phyloP scores from a whole-genome alignment of 2,888 invertebrate genomes.

The Cylloceria caligata region DNA sequence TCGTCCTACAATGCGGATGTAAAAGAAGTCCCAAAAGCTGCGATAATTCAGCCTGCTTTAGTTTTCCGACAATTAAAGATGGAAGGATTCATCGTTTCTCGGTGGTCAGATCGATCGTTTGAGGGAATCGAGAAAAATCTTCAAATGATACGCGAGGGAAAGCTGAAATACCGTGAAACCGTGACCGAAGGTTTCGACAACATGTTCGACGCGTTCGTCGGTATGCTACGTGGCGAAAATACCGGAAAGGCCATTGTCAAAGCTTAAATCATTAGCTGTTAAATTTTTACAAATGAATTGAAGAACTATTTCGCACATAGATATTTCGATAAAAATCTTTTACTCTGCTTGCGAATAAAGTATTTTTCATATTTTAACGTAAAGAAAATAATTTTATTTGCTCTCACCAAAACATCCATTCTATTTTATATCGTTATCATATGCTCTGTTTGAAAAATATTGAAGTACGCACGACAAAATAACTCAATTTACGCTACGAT shows the following conservation, averaged over 20 bases:
- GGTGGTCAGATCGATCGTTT: conserved; percentile 87
- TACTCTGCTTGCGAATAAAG: background rate
- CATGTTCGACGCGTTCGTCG: conserved; percentile 89
- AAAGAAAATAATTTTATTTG: background rate
- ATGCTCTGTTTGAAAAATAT: too few relatives aligned
- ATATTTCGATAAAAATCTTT: background rate
- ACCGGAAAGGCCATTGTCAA: conserved; percentile 90
- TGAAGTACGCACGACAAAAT: background rate
- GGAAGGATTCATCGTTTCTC: conserved; percentile 87
- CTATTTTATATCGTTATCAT: too few relatives aligned
- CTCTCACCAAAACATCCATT: background rate
- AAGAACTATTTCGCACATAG: background rate
- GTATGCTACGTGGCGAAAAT: conserved; percentile 88
- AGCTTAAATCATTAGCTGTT: conserved; percentile 78
- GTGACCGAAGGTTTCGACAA: conserved; percentile 90
- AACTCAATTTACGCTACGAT: background rate
- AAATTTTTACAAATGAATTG: background rate
- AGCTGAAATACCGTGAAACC: conserved; percentile 89
- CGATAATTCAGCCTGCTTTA: conserved; percentile 86
- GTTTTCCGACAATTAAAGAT: conserved; percentile 87
- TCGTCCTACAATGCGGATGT: conserved; percentile 87
- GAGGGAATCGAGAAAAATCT: conserved; percentile 88
- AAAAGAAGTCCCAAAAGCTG: conserved; percentile 85
- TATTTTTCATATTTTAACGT: background rate
- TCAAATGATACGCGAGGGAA: conserved; percentile 89